Base-by-base conservation (phyloP, 2,888 invertebrate genomes). In the Neoitamus cyanurus region DNA sequence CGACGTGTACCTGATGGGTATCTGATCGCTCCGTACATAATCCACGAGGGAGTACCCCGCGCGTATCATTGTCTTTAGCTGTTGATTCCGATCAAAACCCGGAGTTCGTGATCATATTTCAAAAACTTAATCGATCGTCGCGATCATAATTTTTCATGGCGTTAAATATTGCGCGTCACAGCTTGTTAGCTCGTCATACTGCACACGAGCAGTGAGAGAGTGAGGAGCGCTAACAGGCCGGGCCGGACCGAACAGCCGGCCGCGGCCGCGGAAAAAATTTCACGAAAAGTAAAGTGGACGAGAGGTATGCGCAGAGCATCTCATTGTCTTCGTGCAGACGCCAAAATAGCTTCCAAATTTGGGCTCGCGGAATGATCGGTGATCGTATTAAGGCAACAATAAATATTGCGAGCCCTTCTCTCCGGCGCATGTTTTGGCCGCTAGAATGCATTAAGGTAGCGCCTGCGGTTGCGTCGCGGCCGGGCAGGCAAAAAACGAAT, bases 81-180 rank as follows among this genome's bases (percentile, higher is more conserved):
- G 37, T 83, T 86, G 84, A 83, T 85, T 85, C 84, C 84, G 84
- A 80, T 58, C 48, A 82, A 69, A 68, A 69, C 86, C 85, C 83
- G 83, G 83, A 85, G 87, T 87, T 87, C 88, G 88, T 87, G 88
- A 87, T 88, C 87, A 87, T 88, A 88, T 88, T 88, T 87, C 86
- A 87, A 87, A 87, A 87, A 86, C 87, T 86, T 88, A 88, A 89
- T 89, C 89, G 87, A 87, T 88, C 88, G 87, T 87, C 87, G 88
- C 88, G 88, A 89, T 89, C 89, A 88, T 88, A 89, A 89, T 89
- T 89, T 89, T 88, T 88, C 88, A 88, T 89, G 89, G 89, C 89
- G 89, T 89, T 89, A 89, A 89, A 89, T 89, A 89, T 89, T 89
- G 88, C 89, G 88, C 89, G 88, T 89, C 88, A 87, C 87, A 88